phyloP scores from a whole-genome alignment of 1,140 invertebrate species.

The Cotesia typhae region DNA sequence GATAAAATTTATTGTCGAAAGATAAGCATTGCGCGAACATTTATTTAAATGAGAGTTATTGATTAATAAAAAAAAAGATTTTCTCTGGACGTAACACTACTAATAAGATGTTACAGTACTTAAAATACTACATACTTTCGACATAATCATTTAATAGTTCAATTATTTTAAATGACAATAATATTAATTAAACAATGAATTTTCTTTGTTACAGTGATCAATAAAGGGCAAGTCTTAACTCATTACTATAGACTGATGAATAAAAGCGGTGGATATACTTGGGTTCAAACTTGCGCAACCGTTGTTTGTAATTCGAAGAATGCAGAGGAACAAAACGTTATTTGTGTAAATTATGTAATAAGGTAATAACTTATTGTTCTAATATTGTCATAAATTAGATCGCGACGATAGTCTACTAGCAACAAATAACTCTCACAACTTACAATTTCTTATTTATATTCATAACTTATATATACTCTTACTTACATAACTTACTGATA shows the following conservation, averaged over 20 bases:
- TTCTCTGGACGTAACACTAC: too few relatives aligned
- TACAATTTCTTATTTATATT: too few relatives aligned
- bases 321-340: slow-evolving; percentile 94
- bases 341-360: slow-evolving; percentile 95
- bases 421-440: too few relatives aligned
- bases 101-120: too few relatives aligned
- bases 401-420: too few relatives aligned
- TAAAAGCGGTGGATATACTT: slow-evolving; percentile 93
- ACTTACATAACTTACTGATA: too few relatives aligned
- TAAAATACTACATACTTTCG: background rate
- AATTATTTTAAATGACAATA: background rate
- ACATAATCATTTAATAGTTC: background rate
- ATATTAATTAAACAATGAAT: background rate
- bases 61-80: too few relatives aligned
- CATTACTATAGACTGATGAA: slow-evolving; percentile 96
- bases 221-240: slow-evolving; percentile 95
- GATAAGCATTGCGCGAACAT: too few relatives aligned
- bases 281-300: slow-evolving; percentile 96
- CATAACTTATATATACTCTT: too few relatives aligned
- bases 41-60: too few relatives aligned
- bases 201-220: slow-evolving; percentile 79
- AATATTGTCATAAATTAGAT: background rate
- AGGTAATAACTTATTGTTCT: slow-evolving; percentile 69
- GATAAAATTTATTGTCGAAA: too few relatives aligned
- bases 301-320: slow-evolving; percentile 96